phyloP scores from a whole-genome alignment of 2,113 vertebrate genomes.

The Dipodomys stephensi region DNA sequence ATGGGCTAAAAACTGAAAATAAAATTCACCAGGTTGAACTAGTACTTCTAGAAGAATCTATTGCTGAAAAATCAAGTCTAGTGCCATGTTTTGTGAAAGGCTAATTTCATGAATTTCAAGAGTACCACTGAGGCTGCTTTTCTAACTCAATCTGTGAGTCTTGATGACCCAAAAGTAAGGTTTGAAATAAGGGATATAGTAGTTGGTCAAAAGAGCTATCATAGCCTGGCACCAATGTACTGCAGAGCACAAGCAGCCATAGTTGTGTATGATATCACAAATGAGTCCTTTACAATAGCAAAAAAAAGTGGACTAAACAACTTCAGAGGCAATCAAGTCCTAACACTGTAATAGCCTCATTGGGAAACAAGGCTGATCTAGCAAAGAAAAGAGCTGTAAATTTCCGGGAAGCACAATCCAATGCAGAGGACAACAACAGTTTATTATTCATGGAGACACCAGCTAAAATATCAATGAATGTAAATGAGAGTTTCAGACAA shows the following conservation, averaged over 20 bases:
- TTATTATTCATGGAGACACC: conserved; percentile 99
- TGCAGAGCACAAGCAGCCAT: conserved; percentile 99
- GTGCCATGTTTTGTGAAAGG: conserved; percentile 99
- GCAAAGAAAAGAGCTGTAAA: conserved; percentile 98
- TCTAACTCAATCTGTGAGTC: conserved; percentile 98
- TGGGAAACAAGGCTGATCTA: conserved; percentile 98
- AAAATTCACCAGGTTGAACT: conserved; percentile 99
- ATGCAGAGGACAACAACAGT: conserved; percentile 99
- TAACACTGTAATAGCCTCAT: conserved; percentile 99
- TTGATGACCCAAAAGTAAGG: conserved; percentile 99
- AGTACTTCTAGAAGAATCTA: conserved; percentile 98
- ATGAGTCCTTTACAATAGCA: conserved; percentile 98
- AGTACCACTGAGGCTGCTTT: conserved; percentile 99
- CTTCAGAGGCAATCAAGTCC: conserved; percentile 99
- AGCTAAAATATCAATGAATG: conserved; percentile 98
- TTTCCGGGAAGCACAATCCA: conserved; percentile 98
- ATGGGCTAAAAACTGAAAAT: conserved; percentile 96
- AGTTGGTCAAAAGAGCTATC: conserved; percentile 98
- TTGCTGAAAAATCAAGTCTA: conserved; percentile 99
- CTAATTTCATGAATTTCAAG: conserved; percentile 99
- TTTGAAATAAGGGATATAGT: conserved; percentile 99
- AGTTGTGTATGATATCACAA: conserved; percentile 99
- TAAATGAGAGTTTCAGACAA: conserved; percentile 99
- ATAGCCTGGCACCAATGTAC: conserved; percentile 99
- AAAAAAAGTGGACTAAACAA: conserved; percentile 99